These are phyloP conservation scores for Meta bourneti DNA, from an alignment of 2,888 invertebrate genomes.

Conservation along the genomic window DNA sequence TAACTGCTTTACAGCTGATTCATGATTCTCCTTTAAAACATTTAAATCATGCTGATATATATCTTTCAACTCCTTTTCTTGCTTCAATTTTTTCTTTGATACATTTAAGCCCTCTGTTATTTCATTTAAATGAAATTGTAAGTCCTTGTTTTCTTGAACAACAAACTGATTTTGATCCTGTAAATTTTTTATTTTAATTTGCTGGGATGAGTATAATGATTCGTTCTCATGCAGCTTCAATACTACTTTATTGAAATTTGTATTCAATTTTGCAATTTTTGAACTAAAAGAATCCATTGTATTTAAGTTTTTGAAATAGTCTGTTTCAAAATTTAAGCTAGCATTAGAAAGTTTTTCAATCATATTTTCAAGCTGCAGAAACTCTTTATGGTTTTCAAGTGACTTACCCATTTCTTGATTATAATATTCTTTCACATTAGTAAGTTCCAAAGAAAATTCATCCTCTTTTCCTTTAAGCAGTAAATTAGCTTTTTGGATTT, in stretches of 20 bases:
- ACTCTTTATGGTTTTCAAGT: background rate
- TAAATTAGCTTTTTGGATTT: slow-evolving; percentile 33
- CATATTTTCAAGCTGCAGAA: background rate
- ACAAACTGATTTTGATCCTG: background rate
- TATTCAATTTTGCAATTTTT: slow-evolving; percentile 18
- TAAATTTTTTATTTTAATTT: slow-evolving; percentile 1
- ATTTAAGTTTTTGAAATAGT: background rate
- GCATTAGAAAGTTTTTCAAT: slow-evolving; percentile 5
- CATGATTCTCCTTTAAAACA: slow-evolving; percentile 77
- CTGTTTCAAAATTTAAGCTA: slow-evolving; percentile 14
- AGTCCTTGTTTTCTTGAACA: slow-evolving; percentile 9
- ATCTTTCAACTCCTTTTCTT: slow-evolving; percentile 78
- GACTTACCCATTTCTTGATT: slow-evolving; percentile 19
- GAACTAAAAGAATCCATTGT: slow-evolving; percentile 24
- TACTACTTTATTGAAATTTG: slow-evolving; percentile 9
- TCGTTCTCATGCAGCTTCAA: slow-evolving; percentile 53
- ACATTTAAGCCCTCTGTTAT: background rate
- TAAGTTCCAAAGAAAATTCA: slow-evolving; percentile 13
- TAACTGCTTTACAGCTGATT: slow-evolving; percentile 81
- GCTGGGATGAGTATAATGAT: background rate
- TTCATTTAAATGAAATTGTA: slow-evolving; percentile 79
- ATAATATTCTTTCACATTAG: slow-evolving; percentile 6
- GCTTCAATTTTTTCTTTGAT: slow-evolving; percentile 75
- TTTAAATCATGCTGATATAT: slow-evolving; percentile 3
- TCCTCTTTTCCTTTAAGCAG: slow-evolving; percentile 15